Conservation (phyloP, 2,888 invertebrate species). For the Alloplasta piceator region DNA sequence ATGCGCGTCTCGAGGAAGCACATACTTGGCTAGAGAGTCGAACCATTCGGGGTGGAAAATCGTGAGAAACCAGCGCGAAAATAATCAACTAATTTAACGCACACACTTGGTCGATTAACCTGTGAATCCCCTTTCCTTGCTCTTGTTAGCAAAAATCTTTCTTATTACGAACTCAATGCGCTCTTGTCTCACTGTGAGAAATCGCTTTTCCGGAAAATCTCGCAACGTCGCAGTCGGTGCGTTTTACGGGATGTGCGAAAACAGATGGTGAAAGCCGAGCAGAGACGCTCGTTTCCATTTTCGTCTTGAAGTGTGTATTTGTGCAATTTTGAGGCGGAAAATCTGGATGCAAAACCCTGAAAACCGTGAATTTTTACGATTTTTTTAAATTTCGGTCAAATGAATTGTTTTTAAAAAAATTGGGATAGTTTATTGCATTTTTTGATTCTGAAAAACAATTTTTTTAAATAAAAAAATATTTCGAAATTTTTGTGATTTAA, state of each 20-base stretch:
- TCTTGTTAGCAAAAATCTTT: conserved; percentile 29
- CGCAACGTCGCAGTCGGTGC: conserved; percentile 11
- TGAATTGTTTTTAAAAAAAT: too few species aligned
- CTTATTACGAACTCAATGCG: conserved; percentile 15
- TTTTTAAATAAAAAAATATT: too few species aligned
- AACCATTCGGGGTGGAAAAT: conserved; percentile 45
- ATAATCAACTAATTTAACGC: conserved; percentile 33
- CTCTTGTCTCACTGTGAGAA: conserved; percentile 10
- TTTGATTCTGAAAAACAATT: too few species aligned
- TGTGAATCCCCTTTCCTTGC: not conserved
- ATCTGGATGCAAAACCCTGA: not conserved
- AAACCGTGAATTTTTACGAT: too few species aligned
- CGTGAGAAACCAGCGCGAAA: conserved; percentile 44
- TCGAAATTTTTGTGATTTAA: too few species aligned
- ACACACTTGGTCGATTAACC: not conserved
- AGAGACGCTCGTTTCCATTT: conserved; percentile 32
- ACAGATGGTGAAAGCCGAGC: conserved; percentile 43
- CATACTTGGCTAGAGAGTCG: conserved; percentile 50
- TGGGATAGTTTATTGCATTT: too few species aligned
- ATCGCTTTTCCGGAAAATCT: conserved; percentile 51
- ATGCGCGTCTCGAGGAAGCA: conserved; percentile 38
- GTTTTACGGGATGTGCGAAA: not conserved
- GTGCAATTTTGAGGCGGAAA: conserved; percentile 18
- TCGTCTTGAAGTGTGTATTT: not conserved
- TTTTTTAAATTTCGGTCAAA: too few species aligned